Base-by-base conservation (phyloP, 2,888 invertebrate species). In the Marasmarcha lunaedactyla region DNA sequence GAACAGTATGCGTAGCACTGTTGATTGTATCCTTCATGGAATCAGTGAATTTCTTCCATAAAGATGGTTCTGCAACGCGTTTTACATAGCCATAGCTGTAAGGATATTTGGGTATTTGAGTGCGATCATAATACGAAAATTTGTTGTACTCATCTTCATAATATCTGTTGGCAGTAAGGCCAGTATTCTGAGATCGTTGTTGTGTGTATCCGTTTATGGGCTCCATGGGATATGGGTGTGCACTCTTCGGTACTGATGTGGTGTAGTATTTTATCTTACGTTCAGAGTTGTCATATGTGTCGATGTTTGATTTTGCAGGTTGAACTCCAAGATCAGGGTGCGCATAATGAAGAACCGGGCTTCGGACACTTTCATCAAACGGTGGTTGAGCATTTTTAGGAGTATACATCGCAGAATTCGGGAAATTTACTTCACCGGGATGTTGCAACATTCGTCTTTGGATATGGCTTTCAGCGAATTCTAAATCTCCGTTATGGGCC, bases 311-410 rank as follows among this genome's bases (percentile, higher is more conserved):
- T 64, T 89, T 89, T 0, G 91, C 91, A 0, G 91, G 89, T 59
- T 92, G 92, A 0, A 91, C 88, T 10, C 92, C 92, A 3, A 92
- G 67, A 52, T 92, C 92, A 0, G 92, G 92, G 59, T 92, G 92
- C 1, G 92, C 92, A 55, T 92, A 92, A 54, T 92, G 91, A 0
- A 92, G 74, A 2, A 92, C 90, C 0, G 92, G 92, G 14, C 90
- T 88, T 33, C 92, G 76, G 0, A 89, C 89, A 20, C 90, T 89
- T 50, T 91, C 89, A 44, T 89, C 90, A 45, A 91, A 87, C 5
- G 86, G 85, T 3, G 87, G 85, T 49, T 86, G 86, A 1, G 86
- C 83, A 47, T 84, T 86, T 42, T 86, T 86, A 0, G 89, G 84
- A 1, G 87, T 86, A 55, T 91, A 91, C 55, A 89, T 65, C 10